phyloP scores from a whole-genome alignment of 1,140 invertebrate genomes.

The Charaxes varanes region DNA sequence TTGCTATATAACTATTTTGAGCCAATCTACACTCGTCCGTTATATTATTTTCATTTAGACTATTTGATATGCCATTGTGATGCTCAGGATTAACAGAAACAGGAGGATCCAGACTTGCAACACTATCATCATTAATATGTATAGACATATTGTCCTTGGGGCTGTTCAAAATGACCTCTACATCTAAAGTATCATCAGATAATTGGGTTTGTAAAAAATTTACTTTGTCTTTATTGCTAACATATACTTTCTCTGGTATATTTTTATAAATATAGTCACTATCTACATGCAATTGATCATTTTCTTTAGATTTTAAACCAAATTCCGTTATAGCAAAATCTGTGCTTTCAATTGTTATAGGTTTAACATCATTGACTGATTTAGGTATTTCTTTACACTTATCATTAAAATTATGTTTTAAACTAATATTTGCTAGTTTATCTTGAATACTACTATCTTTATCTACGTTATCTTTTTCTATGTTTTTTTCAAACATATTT shows the following conservation, averaged over 20 bases:
- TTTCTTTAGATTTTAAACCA: constrained; percentile 15
- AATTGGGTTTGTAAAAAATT: constrained; percentile 68
- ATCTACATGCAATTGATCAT: constrained; percentile 16
- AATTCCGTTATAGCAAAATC: constrained; percentile 14
- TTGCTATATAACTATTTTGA: constrained; percentile 29
- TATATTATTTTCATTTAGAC: constrained; percentile 41
- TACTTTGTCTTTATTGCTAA: constrained; percentile 56
- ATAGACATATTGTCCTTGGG: constrained; percentile 5
- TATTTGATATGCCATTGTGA: constrained; percentile 12
- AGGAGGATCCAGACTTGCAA: constrained; percentile 4
- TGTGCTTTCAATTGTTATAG: constrained; percentile 19
- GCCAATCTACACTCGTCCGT: constrained; percentile 64
- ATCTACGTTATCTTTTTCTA: constrained; percentile 53
- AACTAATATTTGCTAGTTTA: constrained; percentile 49
- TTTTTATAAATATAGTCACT: constrained; percentile 27
- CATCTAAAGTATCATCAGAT: constrained; percentile 29
- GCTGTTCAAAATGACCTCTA: constrained; percentile 13
- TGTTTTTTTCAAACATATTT: constrained; percentile 65
- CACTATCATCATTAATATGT: constrained; percentile 13
- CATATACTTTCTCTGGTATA: constrained; percentile 51
- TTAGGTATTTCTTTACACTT: constrained; percentile 24
- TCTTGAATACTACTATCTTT: constrained; percentile 46
- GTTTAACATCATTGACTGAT: constrained; percentile 20
- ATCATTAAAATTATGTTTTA: constrained; percentile 47
- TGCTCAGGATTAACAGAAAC: constrained; percentile 5